A percentile compares a stretch with the other conserved stretches of the same genome.
phyloP scores from a whole-genome alignment of 2,113 vertebrate genomes.

The Barbus barbus region DNA sequence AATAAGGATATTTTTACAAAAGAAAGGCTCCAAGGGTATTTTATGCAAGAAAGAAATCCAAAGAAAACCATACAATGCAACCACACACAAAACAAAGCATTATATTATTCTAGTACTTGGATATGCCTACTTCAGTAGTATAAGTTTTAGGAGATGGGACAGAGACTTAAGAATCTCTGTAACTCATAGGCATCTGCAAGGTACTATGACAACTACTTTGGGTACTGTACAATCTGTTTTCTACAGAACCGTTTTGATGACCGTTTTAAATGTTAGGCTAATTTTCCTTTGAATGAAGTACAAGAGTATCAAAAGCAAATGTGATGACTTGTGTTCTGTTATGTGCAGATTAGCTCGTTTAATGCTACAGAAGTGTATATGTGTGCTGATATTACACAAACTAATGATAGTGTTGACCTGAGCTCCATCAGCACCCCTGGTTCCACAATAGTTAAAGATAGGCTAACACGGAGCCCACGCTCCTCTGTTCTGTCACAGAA shows the following conservation, averaged over 20 bases:
- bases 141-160: constrained; percentile 61
- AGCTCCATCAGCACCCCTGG: constrained; percentile 22
- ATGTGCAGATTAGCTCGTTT: not conserved
- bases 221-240: not conserved
- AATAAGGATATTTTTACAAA: constrained; percentile 63
- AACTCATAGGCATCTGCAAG: constrained; percentile 52
- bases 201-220: constrained; percentile 15
- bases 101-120: constrained; percentile 69
- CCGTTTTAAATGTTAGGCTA: not conserved
- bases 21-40: constrained; percentile 61
- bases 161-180: constrained; percentile 41
- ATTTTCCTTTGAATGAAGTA: constrained; percentile 3
- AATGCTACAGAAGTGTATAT: not conserved
- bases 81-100: constrained; percentile 63
- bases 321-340: not conserved
- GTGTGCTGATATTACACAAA: not conserved
- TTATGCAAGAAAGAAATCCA: constrained; percentile 62
- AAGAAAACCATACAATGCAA: constrained; percentile 63
- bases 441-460: constrained; percentile 30
- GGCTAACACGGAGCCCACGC: constrained; percentile 45
- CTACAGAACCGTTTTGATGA: not conserved
- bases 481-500: constrained; percentile 70
- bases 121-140: constrained; percentile 81
- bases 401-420: constrained; percentile 41
- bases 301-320: constrained; percentile 8